A percentile compares a stretch with the other conserved stretches of the same genome.
These are phyloP conservation scores for Celastrina argiolus DNA, from an alignment of 2,888 invertebrate genomes.

Conservation along the genomic window DNA sequence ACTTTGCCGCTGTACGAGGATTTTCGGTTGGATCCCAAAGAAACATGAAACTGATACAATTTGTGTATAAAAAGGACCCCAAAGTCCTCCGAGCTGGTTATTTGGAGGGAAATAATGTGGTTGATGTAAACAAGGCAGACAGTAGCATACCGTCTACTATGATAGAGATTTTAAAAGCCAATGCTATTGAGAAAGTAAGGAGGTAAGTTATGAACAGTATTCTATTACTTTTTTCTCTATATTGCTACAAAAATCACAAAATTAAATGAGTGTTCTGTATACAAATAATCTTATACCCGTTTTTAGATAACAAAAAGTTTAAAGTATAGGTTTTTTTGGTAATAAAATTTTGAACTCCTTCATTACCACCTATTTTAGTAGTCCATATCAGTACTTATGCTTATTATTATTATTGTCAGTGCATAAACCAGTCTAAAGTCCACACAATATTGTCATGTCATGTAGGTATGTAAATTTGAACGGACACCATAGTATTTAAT, in stretches of 20 bases:
- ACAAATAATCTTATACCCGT: too few relatives aligned
- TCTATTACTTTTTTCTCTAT: not conserved
- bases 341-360: too few relatives aligned
- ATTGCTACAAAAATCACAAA: not conserved
- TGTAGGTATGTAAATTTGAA: not conserved
- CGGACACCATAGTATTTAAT: too few relatives aligned
- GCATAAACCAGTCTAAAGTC: not conserved
- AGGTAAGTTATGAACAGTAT: constrained; percentile 44
- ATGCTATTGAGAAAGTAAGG: constrained; percentile 49
- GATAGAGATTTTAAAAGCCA: constrained; percentile 62
- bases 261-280: not conserved
- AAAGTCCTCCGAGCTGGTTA: constrained; percentile 82
- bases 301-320: too few relatives aligned
- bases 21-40: constrained; percentile 47
- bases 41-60: constrained; percentile 86
- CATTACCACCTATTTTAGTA: too few relatives aligned
- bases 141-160: constrained; percentile 57
- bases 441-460: not conserved
- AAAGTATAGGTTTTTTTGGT: too few relatives aligned
- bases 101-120: constrained; percentile 79
- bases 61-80: constrained; percentile 73
- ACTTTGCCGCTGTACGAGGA: constrained; percentile 32
- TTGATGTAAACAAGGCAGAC: constrained; percentile 81
- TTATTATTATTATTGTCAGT: too few relatives aligned
- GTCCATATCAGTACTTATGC: too few relatives aligned